Percentiles rank a stretch among this genome's conserved stretches.
phyloP scores from a whole-genome alignment of 2,113 vertebrate genomes.

The Tyto alba region DNA sequence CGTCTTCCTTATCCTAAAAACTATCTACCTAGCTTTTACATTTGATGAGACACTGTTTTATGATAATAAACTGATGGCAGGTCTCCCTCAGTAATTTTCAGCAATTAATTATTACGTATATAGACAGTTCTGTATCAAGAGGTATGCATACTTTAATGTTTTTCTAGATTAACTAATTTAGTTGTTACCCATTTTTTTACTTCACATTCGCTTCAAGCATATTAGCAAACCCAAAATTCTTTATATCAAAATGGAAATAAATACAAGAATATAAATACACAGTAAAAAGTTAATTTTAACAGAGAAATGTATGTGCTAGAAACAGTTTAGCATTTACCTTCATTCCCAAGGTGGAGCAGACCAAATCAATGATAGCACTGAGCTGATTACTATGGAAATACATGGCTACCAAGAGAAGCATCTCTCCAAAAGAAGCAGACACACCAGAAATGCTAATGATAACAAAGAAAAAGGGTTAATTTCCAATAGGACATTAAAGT shows the following conservation, averaged over 20 bases:
- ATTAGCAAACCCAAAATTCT: background rate
- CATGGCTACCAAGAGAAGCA: constrained; percentile 98
- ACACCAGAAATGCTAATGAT: constrained; percentile 89
- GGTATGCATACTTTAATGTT: background rate
- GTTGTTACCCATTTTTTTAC: background rate
- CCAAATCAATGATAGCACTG: constrained; percentile 92
- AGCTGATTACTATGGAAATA: constrained; percentile 99
- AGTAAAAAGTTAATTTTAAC: background rate
- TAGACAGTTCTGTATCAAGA: background rate
- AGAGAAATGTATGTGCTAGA: background rate
- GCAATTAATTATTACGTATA: background rate
- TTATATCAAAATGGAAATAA: background rate
- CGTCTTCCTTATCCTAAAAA: background rate
- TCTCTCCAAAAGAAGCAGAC: constrained; percentile 97
- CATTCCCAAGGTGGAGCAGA: constrained; percentile 95
- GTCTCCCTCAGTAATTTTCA: background rate
- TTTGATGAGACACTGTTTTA: background rate
- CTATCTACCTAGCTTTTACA: background rate
- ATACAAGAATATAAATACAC: background rate
- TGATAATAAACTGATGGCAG: accelerated
- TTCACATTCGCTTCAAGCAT: background rate
- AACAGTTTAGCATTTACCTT: constrained; percentile 81
- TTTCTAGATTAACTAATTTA: background rate
- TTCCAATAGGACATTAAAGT: background rate
- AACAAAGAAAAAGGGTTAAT: constrained; percentile 15